A percentile compares a stretch with the other conserved stretches of the same genome.
Evolutionary conservation across 2,113 vertebrate genomes (phyloP).

Genomic region (Fulica atra): DNA sequence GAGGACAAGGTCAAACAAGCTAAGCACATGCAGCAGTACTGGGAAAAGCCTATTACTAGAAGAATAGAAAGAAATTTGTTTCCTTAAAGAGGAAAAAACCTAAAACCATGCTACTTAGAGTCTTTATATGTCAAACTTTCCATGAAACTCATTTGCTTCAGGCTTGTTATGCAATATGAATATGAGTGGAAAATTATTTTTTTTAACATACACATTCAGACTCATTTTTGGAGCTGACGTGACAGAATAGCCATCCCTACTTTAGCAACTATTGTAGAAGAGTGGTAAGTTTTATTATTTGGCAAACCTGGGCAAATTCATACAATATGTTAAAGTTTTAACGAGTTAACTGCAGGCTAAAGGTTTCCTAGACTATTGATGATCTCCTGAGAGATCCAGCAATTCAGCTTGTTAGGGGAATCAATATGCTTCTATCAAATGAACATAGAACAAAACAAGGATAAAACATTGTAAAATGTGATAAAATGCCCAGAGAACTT

Average conservation of each 20-base stretch:
- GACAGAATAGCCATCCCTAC: background rate
- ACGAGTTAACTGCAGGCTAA: background rate
- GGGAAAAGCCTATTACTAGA: background rate
- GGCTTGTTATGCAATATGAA: background rate
- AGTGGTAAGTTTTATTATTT: background rate
- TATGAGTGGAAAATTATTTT: background rate
- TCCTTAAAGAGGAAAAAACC: fast-evolving
- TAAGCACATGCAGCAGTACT: background rate
- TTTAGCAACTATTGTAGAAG: background rate
- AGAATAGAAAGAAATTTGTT: background rate
- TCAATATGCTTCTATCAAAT: background rate
- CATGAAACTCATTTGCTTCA: background rate
- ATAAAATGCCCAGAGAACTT: too few species aligned
- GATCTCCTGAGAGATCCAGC: background rate
- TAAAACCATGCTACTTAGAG: background rate
- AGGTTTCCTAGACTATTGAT: background rate
- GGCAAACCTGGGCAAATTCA: background rate
- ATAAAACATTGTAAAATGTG: background rate
- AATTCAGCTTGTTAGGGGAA: background rate
- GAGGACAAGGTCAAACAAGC: background rate
- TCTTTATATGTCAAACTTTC: background rate
- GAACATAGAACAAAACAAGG: background rate
- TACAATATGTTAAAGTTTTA: background rate
- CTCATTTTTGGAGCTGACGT: background rate
- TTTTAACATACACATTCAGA: background rate